Base-by-base conservation (phyloP, 2,888 invertebrate genomes). In the Volucella bombylans region DNA sequence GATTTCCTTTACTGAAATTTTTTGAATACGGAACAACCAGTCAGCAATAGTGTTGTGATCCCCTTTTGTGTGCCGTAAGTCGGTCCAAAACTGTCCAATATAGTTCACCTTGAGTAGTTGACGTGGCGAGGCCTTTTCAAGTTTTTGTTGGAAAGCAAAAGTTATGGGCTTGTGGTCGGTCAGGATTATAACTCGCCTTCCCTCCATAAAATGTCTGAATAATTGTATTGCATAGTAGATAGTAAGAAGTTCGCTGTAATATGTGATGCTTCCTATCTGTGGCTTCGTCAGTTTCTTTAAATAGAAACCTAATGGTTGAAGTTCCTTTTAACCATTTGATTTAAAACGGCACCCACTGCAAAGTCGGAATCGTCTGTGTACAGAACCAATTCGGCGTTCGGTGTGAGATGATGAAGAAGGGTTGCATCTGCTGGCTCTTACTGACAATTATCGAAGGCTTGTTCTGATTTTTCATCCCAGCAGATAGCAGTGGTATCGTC, bases 391-490 rank as follows among this genome's bases (percentile, higher is more conserved):
- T 65, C 39, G 15, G 65, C 50, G 14, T 52, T 65, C 2, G 39
- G 50, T 14, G 18, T 18, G 1, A 49, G 49, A 50, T 64, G 64
- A 50, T 64, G 50, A 38, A 64, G 11, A 15, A 64, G 49, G 4
- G 64, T 39, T 12, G 55, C 38, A 18, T 55, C 14, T n/a, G 38
- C 55, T 55, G 38, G 14, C 39, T 39, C 64, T 11, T 64, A 12
- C n/a, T 65, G 50, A 41, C 52, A 65, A 41, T 65, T 41, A 1
- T 52, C 18, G 18, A 65, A 65, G 8, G 52, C 65, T 45, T 67
- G 23, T 67, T 45, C 31, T 10, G 54, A 55, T 67, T 67, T 18
- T 6, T 31, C 14, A n/a, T 67, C 31, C 45, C 67, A 67, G 38
- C 55, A 12, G 55, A 38, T 55, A n/a, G 55, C 2, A 18, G 18